phyloP scores from a whole-genome alignment of 2,113 vertebrate genomes.

The Ciconia maguari region DNA sequence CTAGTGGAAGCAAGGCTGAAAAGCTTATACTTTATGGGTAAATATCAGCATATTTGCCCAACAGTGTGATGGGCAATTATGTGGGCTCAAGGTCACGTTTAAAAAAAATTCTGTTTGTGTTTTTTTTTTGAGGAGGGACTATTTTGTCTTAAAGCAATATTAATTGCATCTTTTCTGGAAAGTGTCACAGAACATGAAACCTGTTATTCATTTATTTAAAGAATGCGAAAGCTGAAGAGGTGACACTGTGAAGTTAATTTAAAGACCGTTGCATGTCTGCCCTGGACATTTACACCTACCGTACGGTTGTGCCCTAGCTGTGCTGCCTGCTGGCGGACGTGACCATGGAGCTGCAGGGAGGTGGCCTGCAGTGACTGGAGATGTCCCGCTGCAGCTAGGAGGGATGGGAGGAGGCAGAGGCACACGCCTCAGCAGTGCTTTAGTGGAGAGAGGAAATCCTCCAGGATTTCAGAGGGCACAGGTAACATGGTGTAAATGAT shows the following conservation, averaged over 20 bases:
- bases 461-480: not conserved
- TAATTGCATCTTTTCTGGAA: not conserved
- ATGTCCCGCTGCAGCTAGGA: not conserved
- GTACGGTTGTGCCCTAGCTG: not conserved
- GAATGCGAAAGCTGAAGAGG: not conserved
- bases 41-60: not conserved
- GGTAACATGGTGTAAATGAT: not conserved
- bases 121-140: not conserved
- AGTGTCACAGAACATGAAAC: not conserved
- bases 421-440: not conserved
- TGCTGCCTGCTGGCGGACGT: not conserved
- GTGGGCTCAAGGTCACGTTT: not conserved
- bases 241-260: not conserved
- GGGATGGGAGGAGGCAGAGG: not conserved
- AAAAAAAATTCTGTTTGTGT: not conserved
- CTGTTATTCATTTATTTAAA: not conserved
- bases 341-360: not conserved
- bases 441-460: not conserved
- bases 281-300: not conserved
- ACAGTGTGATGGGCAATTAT: not conserved
- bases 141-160: not conserved
- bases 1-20: not conserved
- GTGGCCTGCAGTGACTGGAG: not conserved
- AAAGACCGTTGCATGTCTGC: not conserved
- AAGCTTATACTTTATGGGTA: not conserved